A percentile compares a stretch with the other conserved stretches of the same genome.
Conservation (phyloP, 1,140 invertebrate genomes). For the Drosophila parabipectinata region DNA sequence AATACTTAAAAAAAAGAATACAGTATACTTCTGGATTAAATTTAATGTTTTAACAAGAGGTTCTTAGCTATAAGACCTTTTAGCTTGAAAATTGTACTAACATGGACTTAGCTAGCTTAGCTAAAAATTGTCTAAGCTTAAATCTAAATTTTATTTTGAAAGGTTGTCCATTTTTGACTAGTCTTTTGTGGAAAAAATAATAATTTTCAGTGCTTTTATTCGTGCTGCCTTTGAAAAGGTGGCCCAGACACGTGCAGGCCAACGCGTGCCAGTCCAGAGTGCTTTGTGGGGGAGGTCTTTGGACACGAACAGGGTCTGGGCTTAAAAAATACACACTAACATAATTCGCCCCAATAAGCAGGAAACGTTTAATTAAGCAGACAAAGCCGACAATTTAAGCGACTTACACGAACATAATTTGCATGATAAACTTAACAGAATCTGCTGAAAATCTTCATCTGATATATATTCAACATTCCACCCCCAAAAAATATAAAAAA, state of each 20-base stretch:
- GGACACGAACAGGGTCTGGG: background rate
- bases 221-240: slow-evolving; percentile 30
- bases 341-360: slow-evolving; percentile 46
- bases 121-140: too few relatives aligned
- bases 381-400: slow-evolving; percentile 30
- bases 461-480: slow-evolving; percentile 12
- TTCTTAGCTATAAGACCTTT: too few relatives aligned
- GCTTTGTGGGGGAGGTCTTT: background rate
- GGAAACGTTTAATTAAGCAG: slow-evolving; percentile 37
- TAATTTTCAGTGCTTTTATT: background rate
- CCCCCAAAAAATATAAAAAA: slow-evolving; percentile 4
- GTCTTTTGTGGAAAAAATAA: background rate
- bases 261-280: slow-evolving; percentile 35
- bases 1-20: too few relatives aligned
- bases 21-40: too few relatives aligned
- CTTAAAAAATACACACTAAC: slow-evolving; percentile 19
- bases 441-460: slow-evolving; percentile 11
- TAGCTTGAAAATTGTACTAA: too few relatives aligned
- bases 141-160: too few relatives aligned
- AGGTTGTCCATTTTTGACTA: too few relatives aligned
- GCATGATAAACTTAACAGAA: slow-evolving; percentile 15
- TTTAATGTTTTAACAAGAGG: too few relatives aligned
- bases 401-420: slow-evolving; percentile 31
- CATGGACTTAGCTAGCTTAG: too few relatives aligned
- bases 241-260: slow-evolving; percentile 61